Evolutionary conservation across 1,140 invertebrate genomes (phyloP).

Genomic region (Caenorhabditis elegans): DNA sequence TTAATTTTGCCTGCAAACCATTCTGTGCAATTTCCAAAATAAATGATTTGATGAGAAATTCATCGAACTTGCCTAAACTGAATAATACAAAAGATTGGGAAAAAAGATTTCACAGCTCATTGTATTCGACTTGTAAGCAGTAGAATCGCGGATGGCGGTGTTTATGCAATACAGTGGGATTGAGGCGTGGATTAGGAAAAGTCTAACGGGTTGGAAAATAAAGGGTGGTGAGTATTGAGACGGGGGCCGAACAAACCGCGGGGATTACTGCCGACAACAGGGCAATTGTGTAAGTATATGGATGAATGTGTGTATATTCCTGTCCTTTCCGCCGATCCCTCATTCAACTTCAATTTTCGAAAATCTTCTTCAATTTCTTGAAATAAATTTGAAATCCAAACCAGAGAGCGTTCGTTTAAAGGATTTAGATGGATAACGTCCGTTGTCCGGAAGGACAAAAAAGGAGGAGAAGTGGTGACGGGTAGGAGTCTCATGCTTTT

Average conservation of each 20-base stretch:
- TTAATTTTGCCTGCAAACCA: too few relatives aligned
- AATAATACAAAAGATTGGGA: too few relatives aligned
- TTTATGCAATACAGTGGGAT: constrained; percentile 32
- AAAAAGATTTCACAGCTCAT: too few relatives aligned
- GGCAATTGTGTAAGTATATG: constrained; percentile 31
- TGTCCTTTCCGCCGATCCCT: neutral
- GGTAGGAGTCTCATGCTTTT: neutral
- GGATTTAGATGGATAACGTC: constrained; percentile 6
- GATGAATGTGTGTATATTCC: neutral
- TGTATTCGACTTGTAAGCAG: too few relatives aligned
- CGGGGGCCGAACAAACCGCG: constrained; percentile 13
- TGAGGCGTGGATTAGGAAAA: constrained; percentile 32
- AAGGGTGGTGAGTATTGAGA: neutral
- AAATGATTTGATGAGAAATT: too few relatives aligned
- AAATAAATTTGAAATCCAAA: neutral
- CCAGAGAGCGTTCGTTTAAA: neutral
- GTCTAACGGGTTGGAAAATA: constrained; percentile 27
- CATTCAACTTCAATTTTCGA: neutral
- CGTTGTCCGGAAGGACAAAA: neutral
- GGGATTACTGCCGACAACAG: constrained; percentile 32
- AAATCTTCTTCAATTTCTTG: neutral
- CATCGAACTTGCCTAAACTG: too few relatives aligned
- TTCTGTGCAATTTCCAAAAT: too few relatives aligned
- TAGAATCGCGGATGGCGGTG: too few relatives aligned
- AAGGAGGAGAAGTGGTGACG: neutral